Evolutionary conservation across 2,113 vertebrate species (phyloP).

Genomic region (Sceloporus undulatus): DNA sequence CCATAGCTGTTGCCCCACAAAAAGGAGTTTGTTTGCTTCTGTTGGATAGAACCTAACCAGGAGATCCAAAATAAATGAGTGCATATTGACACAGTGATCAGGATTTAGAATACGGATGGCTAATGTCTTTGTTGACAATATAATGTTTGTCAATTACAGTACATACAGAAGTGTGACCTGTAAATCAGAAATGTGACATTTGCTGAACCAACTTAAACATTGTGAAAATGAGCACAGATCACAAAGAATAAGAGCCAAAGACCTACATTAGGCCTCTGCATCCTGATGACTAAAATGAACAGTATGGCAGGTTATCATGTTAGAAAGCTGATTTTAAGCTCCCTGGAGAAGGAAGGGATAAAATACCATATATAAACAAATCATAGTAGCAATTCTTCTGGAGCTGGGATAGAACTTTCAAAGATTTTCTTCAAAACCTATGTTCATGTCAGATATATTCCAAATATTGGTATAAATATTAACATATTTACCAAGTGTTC

Average conservation of each 20-base stretch:
- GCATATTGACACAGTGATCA: not conserved
- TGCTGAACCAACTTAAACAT: accelerated
- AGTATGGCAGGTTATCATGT: not conserved
- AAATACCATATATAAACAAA: not conserved
- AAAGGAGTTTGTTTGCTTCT: not conserved
- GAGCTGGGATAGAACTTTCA: not conserved
- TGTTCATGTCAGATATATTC: no score
- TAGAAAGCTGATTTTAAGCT: not conserved
- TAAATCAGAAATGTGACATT: not conserved
- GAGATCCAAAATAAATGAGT: conserved; percentile 48
- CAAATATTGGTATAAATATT: no score
- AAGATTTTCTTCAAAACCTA: no score
- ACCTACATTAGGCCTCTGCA: not conserved
- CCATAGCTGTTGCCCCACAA: not conserved
- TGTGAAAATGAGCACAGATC: conserved; percentile 8
- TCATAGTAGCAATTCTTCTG: not conserved
- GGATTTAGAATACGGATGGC: conserved; percentile 46
- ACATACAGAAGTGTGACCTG: not conserved
- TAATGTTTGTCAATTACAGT: conserved; percentile 56
- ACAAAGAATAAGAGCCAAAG: not conserved
- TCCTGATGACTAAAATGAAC: not conserved
- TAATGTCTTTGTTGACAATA: conserved; percentile 17
- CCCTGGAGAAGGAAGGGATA: not conserved
- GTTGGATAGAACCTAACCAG: not conserved
- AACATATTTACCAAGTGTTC: no score